Evolutionary conservation across 2,113 vertebrate species (phyloP), one percentile per base, ranked within the genome.

Genomic region (Cyanoderma ruficeps): DNA sequence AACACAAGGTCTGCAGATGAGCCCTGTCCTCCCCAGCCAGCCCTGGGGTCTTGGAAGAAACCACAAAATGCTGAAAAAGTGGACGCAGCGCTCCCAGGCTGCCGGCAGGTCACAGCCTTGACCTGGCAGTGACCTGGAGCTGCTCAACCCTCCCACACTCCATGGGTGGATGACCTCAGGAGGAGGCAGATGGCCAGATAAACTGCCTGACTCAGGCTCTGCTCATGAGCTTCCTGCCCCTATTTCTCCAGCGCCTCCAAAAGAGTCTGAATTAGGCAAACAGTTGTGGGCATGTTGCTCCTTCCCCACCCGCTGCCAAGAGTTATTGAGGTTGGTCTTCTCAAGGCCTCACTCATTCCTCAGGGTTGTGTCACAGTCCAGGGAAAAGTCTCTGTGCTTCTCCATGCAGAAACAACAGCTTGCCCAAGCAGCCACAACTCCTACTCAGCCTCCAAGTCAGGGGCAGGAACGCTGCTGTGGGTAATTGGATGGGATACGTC

Each of bases 61-160:
- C 16, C 31, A 46, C 0, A 0, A 21, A 68, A 68, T 0, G 2
- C 18, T 3, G 9, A 47, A 30, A 75, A 68, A 59, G 12, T 0
- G 0, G 63, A 81, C 0, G 0, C 24, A 27, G 42, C 0, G 0
- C 41, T 64, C 33, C 55, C 53, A 50, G 63, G 39, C 61, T 39
- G 20, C 59, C 0, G 0, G 37, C 15, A 11, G 56, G 61, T 94
- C 75, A n/a, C 84, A 78, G 87, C 82, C 52, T 23, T 87, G 89
- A 93, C 91, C 81, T 60, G 52, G 15, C 1, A 1, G 39, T 71
- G 77, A 82, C 76, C 77, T 37, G 69, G 57, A 91, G 37, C 69
- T 27, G 23, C 71, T n/a, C 70, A 93, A 42, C 28, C 74, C 84
- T 83, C 89, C 84, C 53, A 89, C 19, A 24, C 65, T 76, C 50